Evolutionary conservation across 2,888 invertebrate genomes (phyloP).

Genomic region (Volucella inflata): DNA sequence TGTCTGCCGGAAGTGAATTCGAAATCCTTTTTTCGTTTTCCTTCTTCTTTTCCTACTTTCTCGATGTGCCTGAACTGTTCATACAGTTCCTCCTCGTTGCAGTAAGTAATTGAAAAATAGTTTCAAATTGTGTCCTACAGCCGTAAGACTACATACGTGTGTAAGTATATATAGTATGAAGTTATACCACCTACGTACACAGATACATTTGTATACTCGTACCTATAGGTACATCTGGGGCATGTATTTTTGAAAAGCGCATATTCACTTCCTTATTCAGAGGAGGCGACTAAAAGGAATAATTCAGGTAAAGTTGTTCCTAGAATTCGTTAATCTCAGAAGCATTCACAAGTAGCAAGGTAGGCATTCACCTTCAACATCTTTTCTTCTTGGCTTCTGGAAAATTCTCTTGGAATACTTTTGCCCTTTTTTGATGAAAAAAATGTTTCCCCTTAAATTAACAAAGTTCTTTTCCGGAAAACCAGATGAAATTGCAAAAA

Average conservation of each 20-base stretch:
- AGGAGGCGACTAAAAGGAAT: too few species aligned
- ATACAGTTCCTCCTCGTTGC: not conserved
- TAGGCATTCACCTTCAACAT: too few species aligned
- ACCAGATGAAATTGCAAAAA: too few species aligned
- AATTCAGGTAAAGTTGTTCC: not conserved
- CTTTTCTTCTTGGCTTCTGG: too few species aligned
- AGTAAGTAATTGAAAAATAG: constrained; percentile 21
- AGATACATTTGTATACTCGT: not conserved
- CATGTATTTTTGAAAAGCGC: constrained; percentile 1
- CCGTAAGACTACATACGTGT: not conserved
- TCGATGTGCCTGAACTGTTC: not conserved
- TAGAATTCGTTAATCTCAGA: not conserved
- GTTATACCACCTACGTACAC: not conserved
- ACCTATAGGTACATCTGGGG: not conserved
- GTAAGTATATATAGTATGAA: not conserved
- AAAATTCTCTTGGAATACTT: too few species aligned
- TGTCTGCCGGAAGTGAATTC: constrained; percentile 54
- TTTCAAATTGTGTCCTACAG: constrained; percentile 17
- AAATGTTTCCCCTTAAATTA: too few species aligned
- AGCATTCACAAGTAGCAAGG: not conserved
- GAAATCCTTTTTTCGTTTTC: constrained; percentile 34
- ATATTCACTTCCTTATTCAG: not conserved
- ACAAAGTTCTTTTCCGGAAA: too few species aligned
- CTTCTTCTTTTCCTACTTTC: not conserved
- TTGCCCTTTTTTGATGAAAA: too few species aligned